Conservation (phyloP, 2,113 vertebrate species). For the Zosterops borbonicus region DNA sequence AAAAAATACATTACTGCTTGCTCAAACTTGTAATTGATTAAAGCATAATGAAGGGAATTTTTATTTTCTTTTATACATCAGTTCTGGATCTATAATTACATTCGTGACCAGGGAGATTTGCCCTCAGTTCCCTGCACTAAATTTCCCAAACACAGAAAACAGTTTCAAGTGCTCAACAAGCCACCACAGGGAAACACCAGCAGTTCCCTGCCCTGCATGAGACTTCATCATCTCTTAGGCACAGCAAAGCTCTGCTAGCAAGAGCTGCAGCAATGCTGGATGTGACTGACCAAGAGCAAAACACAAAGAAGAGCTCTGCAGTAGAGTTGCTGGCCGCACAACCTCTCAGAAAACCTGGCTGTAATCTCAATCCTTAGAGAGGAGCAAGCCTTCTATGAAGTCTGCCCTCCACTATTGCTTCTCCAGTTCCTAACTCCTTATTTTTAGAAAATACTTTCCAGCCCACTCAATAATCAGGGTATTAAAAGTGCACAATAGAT, state of each 20-base stretch:
- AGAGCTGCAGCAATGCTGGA: background rate
- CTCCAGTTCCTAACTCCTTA: background rate
- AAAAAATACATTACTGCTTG: background rate
- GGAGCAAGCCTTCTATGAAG: background rate
- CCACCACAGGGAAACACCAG: accelerated
- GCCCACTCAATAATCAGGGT: too few relatives aligned
- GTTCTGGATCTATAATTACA: background rate
- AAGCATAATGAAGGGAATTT: background rate
- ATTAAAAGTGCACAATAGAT: background rate
- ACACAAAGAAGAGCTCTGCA: background rate
- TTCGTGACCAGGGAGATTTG: background rate
- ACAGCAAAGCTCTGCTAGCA: background rate
- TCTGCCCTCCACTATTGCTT: background rate
- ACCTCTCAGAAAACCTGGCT: background rate
- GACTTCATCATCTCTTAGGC: background rate
- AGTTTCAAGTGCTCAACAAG: background rate
- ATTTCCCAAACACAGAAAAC: background rate
- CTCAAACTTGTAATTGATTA: background rate
- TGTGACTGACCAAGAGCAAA: background rate
- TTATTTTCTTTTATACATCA: background rate
- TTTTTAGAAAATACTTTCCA: background rate
- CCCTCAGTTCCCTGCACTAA: background rate
- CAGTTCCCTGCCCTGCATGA: background rate
- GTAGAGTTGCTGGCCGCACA: accelerated
- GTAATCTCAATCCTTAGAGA: background rate